A percentile compares a stretch with the other conserved stretches of the same genome.
phyloP scores from a whole-genome alignment of 2,888 invertebrate species.

The Caenorhabditis parvicauda region DNA sequence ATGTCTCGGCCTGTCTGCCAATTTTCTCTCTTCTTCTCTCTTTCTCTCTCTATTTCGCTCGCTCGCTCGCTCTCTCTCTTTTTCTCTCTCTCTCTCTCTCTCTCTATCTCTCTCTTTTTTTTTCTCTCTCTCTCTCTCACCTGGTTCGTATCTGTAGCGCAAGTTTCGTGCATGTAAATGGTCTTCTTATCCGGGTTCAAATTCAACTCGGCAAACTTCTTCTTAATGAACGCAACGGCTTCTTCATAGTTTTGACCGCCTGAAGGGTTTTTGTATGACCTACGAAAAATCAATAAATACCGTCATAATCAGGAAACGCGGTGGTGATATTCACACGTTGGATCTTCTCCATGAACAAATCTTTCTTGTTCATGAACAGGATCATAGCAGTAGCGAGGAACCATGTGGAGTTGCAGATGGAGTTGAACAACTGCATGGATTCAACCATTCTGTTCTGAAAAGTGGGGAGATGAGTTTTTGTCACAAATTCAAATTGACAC shows the following conservation, averaged over 20 bases:
- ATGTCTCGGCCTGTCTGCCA: no score
- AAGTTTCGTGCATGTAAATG: slow-evolving; percentile 97
- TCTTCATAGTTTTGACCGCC: slow-evolving; percentile 95
- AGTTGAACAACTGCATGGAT: slow-evolving; percentile 61
- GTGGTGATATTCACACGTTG: slow-evolving; percentile 61
- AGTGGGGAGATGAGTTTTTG: not conserved
- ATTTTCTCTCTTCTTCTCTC: no score
- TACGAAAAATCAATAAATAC: slow-evolving; percentile 14
- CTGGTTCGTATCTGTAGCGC: slow-evolving; percentile 87
- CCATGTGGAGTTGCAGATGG: slow-evolving; percentile 62
- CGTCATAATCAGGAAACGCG: slow-evolving; percentile 62
- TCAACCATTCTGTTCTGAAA: slow-evolving; percentile 61
- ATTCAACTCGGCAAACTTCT: slow-evolving; percentile 99
- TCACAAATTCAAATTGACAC: no score
- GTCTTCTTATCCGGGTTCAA: slow-evolving; percentile 97
- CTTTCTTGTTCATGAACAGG: slow-evolving; percentile 59
- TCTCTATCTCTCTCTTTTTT: no score
- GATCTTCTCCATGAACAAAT: slow-evolving; percentile 61
- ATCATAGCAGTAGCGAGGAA: slow-evolving; percentile 61
- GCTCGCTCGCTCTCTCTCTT: no score
- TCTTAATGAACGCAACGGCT: slow-evolving; percentile 97
- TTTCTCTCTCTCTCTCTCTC: no score
- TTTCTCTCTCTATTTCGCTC: no score
- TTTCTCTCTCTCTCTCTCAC: no score
- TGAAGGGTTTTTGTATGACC: slow-evolving; percentile 15